Percentiles rank a stretch among this genome's conserved stretches.
Conservation (phyloP, 2,797 vertebrate species). For the Trachurus trachurus region DNA sequence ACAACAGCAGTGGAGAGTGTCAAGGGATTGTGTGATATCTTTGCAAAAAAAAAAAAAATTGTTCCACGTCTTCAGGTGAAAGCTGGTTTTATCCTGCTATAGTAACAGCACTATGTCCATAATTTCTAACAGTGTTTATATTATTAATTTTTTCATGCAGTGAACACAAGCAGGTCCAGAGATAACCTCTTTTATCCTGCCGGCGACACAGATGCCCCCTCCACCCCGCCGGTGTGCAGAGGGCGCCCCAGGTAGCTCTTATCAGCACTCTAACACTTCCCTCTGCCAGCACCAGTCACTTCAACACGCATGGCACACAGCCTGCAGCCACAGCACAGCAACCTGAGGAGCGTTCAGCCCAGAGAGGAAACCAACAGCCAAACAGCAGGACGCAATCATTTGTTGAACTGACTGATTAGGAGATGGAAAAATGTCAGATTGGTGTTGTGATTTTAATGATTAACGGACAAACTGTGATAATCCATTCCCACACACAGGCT, state of each 20-base stretch:
- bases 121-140: constrained; percentile 36
- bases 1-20: constrained; percentile 42
- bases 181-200: constrained; percentile 52
- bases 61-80: constrained; percentile 38
- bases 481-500: neutral
- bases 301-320: constrained; percentile 39
- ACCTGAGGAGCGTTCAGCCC: constrained; percentile 30
- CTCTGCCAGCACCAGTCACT: constrained; percentile 49
- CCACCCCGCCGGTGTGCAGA: constrained; percentile 55
- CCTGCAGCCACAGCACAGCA: constrained; percentile 28
- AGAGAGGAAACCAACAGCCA: constrained; percentile 18
- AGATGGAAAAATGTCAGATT: neutral
- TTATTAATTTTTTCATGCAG: constrained; percentile 32
- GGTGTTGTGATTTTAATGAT: neutral
- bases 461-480: constrained; percentile 6
- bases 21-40: constrained; percentile 44
- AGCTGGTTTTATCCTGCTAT: constrained; percentile 41
- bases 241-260: constrained; percentile 66
- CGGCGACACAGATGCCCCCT: constrained; percentile 50
- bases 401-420: constrained; percentile 16
- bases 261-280: constrained; percentile 72
- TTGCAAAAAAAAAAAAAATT: constrained; percentile 43
- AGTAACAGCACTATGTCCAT: constrained; percentile 20
- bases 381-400: constrained; percentile 20
- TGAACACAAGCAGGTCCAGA: constrained; percentile 27